Evolutionary conservation across 2,888 invertebrate genomes (phyloP), one percentile per base, ranked within the genome.

Genomic region (Andrena marginata): DNA sequence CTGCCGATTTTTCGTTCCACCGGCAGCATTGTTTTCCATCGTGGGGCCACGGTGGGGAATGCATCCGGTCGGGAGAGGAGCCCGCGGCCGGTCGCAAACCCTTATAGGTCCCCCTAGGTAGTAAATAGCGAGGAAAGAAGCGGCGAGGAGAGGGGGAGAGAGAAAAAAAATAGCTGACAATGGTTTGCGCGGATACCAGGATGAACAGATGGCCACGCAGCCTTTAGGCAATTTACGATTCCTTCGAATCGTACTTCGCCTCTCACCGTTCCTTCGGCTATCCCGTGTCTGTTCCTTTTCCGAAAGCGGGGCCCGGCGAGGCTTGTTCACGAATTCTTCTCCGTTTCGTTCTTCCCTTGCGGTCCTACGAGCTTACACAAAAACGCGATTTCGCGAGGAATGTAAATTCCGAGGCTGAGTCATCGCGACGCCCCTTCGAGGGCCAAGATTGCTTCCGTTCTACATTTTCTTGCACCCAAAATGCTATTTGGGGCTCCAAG

Each of bases 141-240:
- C 29, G 35, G 23, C 16, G 23, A 10, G n/a, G 20, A 33, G 16
- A 8, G n/a, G 29, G 31, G 35, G 62, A 23, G 16, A n/a, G 31
- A 23, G 42, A 16, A 59, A 48, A 86, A 80, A 87, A 86, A 80
- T 82, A 77, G 65, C 77, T 74, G 87, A 89, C 89, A 90, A 84
- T 88, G 89, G 84, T 84, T 85, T 79, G 83, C 77, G 76, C 80
- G 82, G 80, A 88, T 86, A 84, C 86, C 80, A 68, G 73, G 78
- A 84, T 68, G 88, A 88, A 87, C 85, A 76, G 82, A 85, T 82
- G 85, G 82, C 80, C 77, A 77, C 60, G 86, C 49, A 70, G 82
- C 70, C 90, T 90, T 87, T 90, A 68, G 90, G 85, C 85, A 85
- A 90, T 90, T 89, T 90, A 90, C 86, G 89, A 86, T 90, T 90